phyloP scores from a whole-genome alignment of 2,888 invertebrate species.

The Temnothorax unifasciatus region DNA sequence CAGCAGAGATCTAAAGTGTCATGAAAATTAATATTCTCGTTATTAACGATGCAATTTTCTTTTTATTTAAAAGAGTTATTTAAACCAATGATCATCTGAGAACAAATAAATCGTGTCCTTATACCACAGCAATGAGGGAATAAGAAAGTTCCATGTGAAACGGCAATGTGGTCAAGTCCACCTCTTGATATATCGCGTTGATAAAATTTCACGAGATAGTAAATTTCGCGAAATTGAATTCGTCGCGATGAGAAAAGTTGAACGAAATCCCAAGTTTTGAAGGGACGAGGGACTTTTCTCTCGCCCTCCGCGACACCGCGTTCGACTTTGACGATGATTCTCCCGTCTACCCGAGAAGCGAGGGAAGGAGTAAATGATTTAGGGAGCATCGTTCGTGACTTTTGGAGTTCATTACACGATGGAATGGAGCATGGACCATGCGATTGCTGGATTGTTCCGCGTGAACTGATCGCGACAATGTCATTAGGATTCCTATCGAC shows the following conservation, averaged over 20 bases:
- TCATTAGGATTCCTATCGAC: constrained; percentile 36
- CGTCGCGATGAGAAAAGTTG: constrained; percentile 45
- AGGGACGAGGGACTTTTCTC: background rate
- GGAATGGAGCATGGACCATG: constrained; percentile 39
- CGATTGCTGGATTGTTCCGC: constrained; percentile 47
- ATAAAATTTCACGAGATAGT: constrained; percentile 31
- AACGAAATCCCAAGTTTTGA: constrained; percentile 26
- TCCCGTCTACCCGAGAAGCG: background rate
- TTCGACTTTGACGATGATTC: constrained; percentile 24
- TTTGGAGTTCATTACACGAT: constrained; percentile 46
- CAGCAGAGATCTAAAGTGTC: too few species aligned
- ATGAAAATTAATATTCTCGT: constrained; percentile 5
- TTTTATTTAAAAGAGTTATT: background rate
- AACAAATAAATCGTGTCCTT: background rate
- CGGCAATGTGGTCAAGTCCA: background rate
- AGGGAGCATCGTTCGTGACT: constrained; percentile 31
- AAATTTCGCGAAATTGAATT: constrained; percentile 41
- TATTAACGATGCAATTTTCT: background rate
- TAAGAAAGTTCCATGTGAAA: background rate
- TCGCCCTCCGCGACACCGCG: background rate
- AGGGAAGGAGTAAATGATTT: constrained; percentile 43
- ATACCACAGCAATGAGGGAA: background rate
- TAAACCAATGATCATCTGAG: background rate
- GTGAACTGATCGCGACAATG: constrained; percentile 38
- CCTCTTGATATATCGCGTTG: constrained; percentile 28